Evolutionary conservation across 2,113 vertebrate genomes (phyloP).

Genomic region (Sakesphorus luctuosus): DNA sequence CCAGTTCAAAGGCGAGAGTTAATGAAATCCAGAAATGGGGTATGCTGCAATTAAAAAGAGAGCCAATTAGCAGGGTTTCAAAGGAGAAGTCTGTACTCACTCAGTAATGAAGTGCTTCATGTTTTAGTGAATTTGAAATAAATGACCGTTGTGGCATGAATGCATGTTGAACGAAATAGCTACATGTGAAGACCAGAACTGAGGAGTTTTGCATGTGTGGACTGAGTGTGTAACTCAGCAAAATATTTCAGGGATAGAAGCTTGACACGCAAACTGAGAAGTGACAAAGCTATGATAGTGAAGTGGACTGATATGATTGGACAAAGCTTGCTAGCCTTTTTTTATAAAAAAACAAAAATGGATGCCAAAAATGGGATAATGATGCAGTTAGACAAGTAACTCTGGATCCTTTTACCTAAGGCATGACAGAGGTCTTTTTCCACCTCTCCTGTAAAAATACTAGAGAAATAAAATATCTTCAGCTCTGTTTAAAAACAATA

Average conservation of each 20-base stretch:
- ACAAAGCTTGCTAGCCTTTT: not conserved
- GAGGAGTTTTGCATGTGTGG: too few relatives aligned
- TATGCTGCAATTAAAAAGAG: not conserved
- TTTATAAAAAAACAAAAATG: not conserved
- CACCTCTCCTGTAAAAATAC: not conserved
- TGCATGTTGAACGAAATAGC: fast-evolving
- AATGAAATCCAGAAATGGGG: not conserved
- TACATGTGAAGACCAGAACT: not conserved
- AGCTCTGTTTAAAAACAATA: not conserved
- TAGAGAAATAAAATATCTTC: not conserved
- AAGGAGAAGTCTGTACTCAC: not conserved
- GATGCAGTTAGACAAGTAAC: not conserved
- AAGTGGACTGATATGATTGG: not conserved
- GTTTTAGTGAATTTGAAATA: not conserved
- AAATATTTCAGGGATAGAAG: not conserved
- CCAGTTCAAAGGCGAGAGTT: not conserved
- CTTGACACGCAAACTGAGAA: not conserved
- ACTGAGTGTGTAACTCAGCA: not conserved
- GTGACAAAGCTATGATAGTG: not conserved
- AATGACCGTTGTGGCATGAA: not conserved
- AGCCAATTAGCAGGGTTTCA: not conserved
- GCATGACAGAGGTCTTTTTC: not conserved
- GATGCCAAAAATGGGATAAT: not conserved
- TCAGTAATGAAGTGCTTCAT: not conserved
- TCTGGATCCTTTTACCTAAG: not conserved